Evolutionary conservation across 2,113 vertebrate species (phyloP), one percentile per base, ranked within the genome.

Genomic region (Cinclus cinclus): DNA sequence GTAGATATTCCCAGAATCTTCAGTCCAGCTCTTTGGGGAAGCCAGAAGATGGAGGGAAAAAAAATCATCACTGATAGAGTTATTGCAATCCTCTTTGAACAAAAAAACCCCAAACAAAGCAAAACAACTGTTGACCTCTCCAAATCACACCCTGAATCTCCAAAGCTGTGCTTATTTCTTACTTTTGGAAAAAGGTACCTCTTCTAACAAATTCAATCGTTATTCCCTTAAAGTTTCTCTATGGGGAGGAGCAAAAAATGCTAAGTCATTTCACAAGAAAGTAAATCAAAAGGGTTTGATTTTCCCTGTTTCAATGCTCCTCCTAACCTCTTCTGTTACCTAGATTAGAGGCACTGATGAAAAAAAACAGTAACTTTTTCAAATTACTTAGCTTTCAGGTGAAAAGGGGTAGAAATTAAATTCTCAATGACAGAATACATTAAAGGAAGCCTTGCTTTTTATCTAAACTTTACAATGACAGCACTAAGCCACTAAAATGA

Each of bases 81-180:
- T 94, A 93, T 62, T 90, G 90, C 73, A 74, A 83, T 79, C 63
- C 70, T 96, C 83, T 95, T 96, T 59, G 63, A 92, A 86, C 53
- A 73, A 65, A 65, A 21, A 49, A 64, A 50, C 2, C 15, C 15
- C 16, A 67, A 85, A 11, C 30, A 86, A 76, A 68, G 6, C 46
- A 77, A 55, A 73, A 35, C 50, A 58, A 59, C 22, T 79, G 55
- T 13, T 75, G 74, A 90, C 35, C 83, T 94, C 88, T 94, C 87
- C 75, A 89, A 95, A 96, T 95, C 7, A n/a, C 96, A 97, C 97
- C 98, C 97, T 98, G 98, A 97, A 97, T 96, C 96, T 98, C 97
- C 97, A 97, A 97, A 98, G 95, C 97, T 97, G 95, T 97, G 96
- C 97, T 97, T 95, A 78, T 84, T 94, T 83, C 83, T 96, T 81